Evolutionary conservation across 1,140 invertebrate genomes (phyloP).

Genomic region (Diorhabda sublineata): DNA sequence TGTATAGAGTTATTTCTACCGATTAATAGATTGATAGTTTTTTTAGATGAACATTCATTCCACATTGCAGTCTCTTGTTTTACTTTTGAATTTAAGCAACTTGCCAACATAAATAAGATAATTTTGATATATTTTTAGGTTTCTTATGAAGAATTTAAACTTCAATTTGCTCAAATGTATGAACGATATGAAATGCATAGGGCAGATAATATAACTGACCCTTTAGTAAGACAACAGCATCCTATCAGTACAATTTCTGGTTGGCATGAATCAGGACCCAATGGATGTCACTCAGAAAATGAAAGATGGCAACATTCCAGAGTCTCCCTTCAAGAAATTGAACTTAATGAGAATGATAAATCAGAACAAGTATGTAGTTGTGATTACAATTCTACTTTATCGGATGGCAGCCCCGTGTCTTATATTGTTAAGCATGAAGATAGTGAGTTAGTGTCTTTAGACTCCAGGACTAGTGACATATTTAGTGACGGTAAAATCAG

Average conservation of each 20-base stretch:
- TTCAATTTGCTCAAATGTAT: slow-evolving; percentile 95
- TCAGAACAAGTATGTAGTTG: slow-evolving; percentile 52
- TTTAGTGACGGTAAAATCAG: slow-evolving; percentile 53
- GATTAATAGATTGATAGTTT: too few relatives aligned
- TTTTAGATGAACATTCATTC: too few relatives aligned
- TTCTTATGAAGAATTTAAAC: slow-evolving; percentile 94
- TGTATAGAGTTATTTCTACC: too few relatives aligned
- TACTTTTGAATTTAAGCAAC: slow-evolving; percentile 10
- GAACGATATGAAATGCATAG: slow-evolving; percentile 92
- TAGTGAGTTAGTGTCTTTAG: slow-evolving; percentile 52
- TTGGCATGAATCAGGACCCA: slow-evolving; percentile 67
- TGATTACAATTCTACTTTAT: slow-evolving; percentile 55
- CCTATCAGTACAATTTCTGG: slow-evolving; percentile 96
- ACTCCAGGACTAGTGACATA: slow-evolving; percentile 52
- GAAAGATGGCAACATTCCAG: slow-evolving; percentile 49
- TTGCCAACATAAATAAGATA: neutral
- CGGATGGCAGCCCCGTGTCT: slow-evolving; percentile 54
- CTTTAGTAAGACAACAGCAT: slow-evolving; percentile 81
- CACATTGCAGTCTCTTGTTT: slow-evolving; percentile 8
- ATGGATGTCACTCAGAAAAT: slow-evolving; percentile 47
- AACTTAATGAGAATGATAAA: slow-evolving; percentile 51
- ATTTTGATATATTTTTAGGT: slow-evolving; percentile 51
- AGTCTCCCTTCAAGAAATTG: slow-evolving; percentile 45
- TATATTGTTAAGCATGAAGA: slow-evolving; percentile 50
- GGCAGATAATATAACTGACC: slow-evolving; percentile 92